These are phyloP conservation scores for Astropecten irregularis DNA, from an alignment of 53 echinoderm and acorn worm genomes.

Conservation along the genomic window DNA sequence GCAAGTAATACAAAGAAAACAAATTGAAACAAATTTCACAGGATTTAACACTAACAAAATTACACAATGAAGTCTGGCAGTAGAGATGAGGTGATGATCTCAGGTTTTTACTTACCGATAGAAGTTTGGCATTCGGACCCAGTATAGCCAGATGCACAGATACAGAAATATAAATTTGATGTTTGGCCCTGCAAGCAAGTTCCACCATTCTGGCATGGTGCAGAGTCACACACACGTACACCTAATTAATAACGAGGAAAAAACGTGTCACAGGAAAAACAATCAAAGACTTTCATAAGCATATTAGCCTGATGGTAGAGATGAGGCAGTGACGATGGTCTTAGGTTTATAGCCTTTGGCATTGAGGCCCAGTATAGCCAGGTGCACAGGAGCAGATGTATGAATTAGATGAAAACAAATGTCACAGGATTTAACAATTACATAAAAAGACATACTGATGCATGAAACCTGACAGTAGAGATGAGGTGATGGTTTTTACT, in stretches of 20 bases:
- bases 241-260: too few relatives aligned
- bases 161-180: not conserved
- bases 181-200: not conserved
- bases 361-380: not conserved
- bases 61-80: not conserved
- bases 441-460: too few relatives aligned
- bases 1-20: too few relatives aligned
- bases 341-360: too few relatives aligned
- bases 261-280: too few relatives aligned
- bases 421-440: too few relatives aligned
- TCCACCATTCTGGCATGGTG: conserved; percentile 12
- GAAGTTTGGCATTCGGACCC: not conserved
- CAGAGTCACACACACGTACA: not conserved
- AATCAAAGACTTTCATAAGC: too few relatives aligned
- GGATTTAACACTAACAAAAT: too few relatives aligned
- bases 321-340: not conserved
- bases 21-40: too few relatives aligned
- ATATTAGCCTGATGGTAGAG: not conserved
- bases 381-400: not conserved
- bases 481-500: not conserved
- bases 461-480: too few relatives aligned
- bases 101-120: not conserved
- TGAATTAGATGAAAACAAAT: not conserved
- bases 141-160: not conserved
- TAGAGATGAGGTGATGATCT: not conserved